Base-by-base conservation (phyloP, 2,113 vertebrate species). In the Clinocottus analis region DNA sequence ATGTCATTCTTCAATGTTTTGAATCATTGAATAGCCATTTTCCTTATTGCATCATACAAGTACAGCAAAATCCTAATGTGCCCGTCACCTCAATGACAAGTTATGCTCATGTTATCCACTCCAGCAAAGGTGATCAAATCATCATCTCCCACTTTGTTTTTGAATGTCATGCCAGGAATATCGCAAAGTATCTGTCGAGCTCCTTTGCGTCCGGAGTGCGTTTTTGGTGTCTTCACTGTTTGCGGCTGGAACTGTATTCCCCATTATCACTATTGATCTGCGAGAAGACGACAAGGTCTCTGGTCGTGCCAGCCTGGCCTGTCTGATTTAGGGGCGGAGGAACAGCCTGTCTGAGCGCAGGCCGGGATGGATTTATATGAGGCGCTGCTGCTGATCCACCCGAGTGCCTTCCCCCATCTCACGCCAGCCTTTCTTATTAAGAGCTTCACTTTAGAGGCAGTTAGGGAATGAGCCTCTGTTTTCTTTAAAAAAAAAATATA, bases 201-300 rank as follows among this genome's bases (percentile, higher is more conserved):
- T 76, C 31, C 75, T n/a, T 41, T 33, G 35, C 63, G 61, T 58
- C 67, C 51, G 10, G 49, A 79, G 35, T n/a, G 31, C 37, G 71
- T 77, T 65, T 75, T 73, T 67, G 61, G 69, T 45, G 74, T 78
- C 75, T 84, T 74, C 64, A 25, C 75, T 85, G 72, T 85, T 87
- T 87, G 76, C 65, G 60, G 65, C 74, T 82, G 5, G 8, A 86
- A 91, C 88, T 86, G 49, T 88, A 88, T 89, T 91, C 77, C 62
- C 66, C 39, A 61, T 89, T 79, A 89, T 90, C 83, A 75, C 80
- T 87, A 90, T 86, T 88, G 90, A 93, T 91, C 87, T 86, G 79
- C 53, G 23, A 27, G 59, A 55, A 77, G 71, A 80, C 85, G 85
- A 84, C 87, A 83, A 82, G 84, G 83, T 90, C 85, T 88, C 68